A percentile compares a stretch with the other conserved stretches of the same genome.
Conservation (phyloP, 1,140 invertebrate genomes). For the Brachionus plicatilis region DNA sequence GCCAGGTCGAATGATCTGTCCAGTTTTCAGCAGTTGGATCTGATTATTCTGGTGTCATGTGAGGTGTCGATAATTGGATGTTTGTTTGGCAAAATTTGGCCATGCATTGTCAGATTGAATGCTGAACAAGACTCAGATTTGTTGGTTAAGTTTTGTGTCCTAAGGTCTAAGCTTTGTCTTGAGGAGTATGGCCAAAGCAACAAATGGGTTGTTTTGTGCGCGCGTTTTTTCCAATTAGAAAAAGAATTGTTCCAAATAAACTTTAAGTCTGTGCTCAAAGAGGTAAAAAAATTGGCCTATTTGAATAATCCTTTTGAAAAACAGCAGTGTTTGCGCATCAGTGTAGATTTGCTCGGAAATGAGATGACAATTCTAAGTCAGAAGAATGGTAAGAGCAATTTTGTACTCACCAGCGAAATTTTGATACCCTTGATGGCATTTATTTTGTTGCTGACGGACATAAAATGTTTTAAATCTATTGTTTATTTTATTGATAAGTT, state of each 20-base stretch:
- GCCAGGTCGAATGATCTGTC: background rate
- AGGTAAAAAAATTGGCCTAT: background rate
- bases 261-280: slow-evolving; percentile 2
- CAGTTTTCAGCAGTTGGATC: background rate
- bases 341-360: background rate
- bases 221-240: background rate
- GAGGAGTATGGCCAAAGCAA: background rate
- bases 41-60: background rate
- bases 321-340: background rate
- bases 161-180: background rate
- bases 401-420: background rate
- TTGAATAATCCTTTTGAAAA: slow-evolving; percentile 24
- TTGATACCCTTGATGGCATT: slow-evolving; percentile 13
- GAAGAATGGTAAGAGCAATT: background rate
- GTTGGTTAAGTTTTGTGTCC: background rate
- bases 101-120: background rate
- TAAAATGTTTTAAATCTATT: slow-evolving; percentile 5
- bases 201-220: background rate
- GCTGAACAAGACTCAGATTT: background rate
- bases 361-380: background rate
- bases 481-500: slow-evolving; percentile 23
- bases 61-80: background rate
- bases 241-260: background rate
- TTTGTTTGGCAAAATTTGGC: slow-evolving; percentile 4
- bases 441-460: background rate